These are phyloP conservation scores for Sebastes goodei DNA, from an alignment of 2,797 vertebrate species.

Conservation along the genomic window DNA sequence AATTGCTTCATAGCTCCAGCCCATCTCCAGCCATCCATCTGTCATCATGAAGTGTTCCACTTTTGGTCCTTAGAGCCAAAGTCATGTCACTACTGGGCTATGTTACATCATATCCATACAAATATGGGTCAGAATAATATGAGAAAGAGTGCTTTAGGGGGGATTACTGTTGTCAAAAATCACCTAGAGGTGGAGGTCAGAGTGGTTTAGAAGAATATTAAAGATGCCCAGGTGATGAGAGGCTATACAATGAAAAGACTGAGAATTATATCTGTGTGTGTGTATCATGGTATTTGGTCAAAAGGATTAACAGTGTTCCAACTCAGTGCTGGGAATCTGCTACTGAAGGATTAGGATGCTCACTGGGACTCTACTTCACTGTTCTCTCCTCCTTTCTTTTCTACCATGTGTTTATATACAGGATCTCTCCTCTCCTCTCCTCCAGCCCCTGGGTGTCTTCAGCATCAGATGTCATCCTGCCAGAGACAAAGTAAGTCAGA, in stretches of 20 bases:
- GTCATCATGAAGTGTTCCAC: conserved; percentile 6
- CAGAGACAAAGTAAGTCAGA: conserved; percentile 72
- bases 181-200: conserved; percentile 2
- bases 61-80: conserved; percentile 8
- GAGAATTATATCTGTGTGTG: conserved; percentile 32
- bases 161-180: background rate
- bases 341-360: conserved; percentile 47
- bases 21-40: background rate
- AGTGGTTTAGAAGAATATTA: conserved; percentile 14
- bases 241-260: conserved; percentile 34
- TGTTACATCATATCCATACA: conserved; percentile 23
- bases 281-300: conserved; percentile 44
- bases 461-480: conserved; percentile 76
- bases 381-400: background rate
- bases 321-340: conserved; percentile 48
- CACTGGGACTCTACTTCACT: background rate
- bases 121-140: conserved; percentile 24
- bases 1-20: background rate
- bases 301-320: conserved; percentile 59
- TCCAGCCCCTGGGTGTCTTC: conserved; percentile 60
- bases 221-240: conserved; percentile 6
- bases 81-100: background rate
- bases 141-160: background rate
- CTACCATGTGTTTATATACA: conserved; percentile 12
- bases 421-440: conserved; percentile 34